These are phyloP conservation scores for Oenanthe oenanthe DNA, from an alignment of 2,113 vertebrate genomes.

Conservation along the genomic window DNA sequence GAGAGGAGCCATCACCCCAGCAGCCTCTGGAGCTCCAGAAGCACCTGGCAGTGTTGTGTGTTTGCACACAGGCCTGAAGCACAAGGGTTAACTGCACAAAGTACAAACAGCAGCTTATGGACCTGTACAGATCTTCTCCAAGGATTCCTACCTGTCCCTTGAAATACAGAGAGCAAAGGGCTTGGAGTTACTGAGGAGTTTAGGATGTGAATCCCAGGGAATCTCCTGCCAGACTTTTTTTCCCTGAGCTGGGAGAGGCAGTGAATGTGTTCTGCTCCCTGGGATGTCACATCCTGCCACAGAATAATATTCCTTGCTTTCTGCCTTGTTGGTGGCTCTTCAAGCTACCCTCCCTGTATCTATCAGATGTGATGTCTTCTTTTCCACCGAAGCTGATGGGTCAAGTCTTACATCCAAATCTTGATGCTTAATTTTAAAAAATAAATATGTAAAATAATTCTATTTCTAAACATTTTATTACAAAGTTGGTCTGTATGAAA, in stretches of 20 bases:
- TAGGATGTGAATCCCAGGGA: background rate
- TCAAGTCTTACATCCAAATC: background rate
- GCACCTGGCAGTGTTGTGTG: accelerated
- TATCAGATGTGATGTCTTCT: background rate
- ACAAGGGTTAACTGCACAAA: background rate
- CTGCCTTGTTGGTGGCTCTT: background rate
- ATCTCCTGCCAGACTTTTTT: background rate
- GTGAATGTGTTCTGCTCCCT: accelerated
- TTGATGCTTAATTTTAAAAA: background rate
- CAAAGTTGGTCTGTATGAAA: background rate
- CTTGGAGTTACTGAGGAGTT: background rate
- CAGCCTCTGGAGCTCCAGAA: background rate
- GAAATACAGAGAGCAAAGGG: background rate
- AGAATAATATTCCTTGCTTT: background rate
- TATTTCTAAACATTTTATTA: background rate
- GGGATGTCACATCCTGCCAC: background rate
- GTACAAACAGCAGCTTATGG: background rate
- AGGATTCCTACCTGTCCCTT: background rate
- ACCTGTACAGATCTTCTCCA: background rate
- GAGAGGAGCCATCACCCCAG: accelerated
- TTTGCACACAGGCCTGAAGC: background rate
- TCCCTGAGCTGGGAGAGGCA: background rate
- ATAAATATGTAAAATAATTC: background rate
- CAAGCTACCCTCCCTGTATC: background rate
- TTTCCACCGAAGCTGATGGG: background rate